Evolutionary conservation across 2,797 vertebrate genomes (phyloP), one percentile per base, ranked within the genome.

Genomic region (Neosalanx taihuensis): DNA sequence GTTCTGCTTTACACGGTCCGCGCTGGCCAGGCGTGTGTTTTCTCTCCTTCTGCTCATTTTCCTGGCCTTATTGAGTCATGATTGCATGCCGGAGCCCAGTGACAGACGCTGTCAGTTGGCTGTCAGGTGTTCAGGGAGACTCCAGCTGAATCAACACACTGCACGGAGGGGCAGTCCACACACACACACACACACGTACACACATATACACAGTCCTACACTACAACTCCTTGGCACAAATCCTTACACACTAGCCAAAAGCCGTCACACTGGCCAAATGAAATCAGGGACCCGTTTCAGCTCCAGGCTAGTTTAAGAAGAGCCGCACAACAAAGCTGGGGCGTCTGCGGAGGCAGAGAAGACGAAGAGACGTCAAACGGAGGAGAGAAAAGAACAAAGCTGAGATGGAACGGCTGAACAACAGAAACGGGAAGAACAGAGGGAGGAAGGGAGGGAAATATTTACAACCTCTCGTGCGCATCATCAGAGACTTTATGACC

Each of bases 111-210:
- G 88, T 91, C 91, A 89, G 84, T 91, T 82, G 80, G 81, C 88
- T 89, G 85, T 91, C 87, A 89, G 83, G 79, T 78, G 4, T 80
- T 87, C 75, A 70, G 67, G 78, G 75, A 86, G 79, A 62, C 84
- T 85, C 81, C 90, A 92, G 91, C 91, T 93, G 91, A 91, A 89
- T 92, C 89, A 92, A 92, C 90, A 91, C 80, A 73, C 69, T 71
- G 76, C 71, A 56, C 49, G 72, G 76, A 79, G 72, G 76, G 72
- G 72, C 0, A 18, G 20, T 64, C 74, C 60, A 58, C 23, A 67
- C 57, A 53, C 29, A 68, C 57, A 62, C 26, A 65, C 67, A 59
- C 53, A 64, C 26, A 49, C 41, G 41, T n/a, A 70, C 31, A 70
- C 70, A 58, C 68, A 57, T 75, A n/a, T 63, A 65, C 67, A 49